These are phyloP conservation scores for Nudaria mundana DNA, from an alignment of 2,888 invertebrate species.

Conservation along the genomic window DNA sequence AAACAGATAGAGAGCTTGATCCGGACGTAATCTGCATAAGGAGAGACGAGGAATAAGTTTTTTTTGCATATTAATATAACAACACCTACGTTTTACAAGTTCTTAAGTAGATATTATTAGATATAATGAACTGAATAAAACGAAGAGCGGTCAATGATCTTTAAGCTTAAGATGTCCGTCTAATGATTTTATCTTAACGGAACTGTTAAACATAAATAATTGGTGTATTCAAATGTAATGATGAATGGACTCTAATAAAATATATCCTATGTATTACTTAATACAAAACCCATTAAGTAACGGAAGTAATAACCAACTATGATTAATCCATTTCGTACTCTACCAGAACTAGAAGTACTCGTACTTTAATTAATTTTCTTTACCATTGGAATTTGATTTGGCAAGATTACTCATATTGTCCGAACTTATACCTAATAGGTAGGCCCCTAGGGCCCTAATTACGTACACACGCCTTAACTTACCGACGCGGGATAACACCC, in stretches of 20 bases:
- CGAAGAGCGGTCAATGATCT: conserved; percentile 25
- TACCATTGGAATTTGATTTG: conserved; percentile 1
- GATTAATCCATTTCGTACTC: conserved; percentile 3
- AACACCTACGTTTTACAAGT: no score
- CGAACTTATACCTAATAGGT: no score
- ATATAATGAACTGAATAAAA: no score
- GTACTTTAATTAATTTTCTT: not conserved
- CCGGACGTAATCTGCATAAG: no score
- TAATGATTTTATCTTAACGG: conserved; percentile 17
- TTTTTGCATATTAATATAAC: no score
- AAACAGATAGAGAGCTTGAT: no score
- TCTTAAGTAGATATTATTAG: no score
- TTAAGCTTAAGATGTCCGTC: conserved; percentile 14
- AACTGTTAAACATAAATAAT: conserved; percentile 12
- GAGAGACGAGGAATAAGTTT: no score
- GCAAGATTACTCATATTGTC: no score
- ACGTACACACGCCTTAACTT: no score
- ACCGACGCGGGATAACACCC: no score
- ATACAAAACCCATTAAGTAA: conserved; percentile 12
- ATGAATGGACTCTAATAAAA: conserved; percentile 3
- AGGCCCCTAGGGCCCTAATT: no score
- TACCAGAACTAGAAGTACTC: not conserved
- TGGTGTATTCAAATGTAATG: conserved; percentile 10
- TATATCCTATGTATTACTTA: conserved; percentile 6
- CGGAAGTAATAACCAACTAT: conserved; percentile 22